These are phyloP conservation scores for Dysmachus trigonus DNA, from an alignment of 2,888 invertebrate species.

Conservation along the genomic window DNA sequence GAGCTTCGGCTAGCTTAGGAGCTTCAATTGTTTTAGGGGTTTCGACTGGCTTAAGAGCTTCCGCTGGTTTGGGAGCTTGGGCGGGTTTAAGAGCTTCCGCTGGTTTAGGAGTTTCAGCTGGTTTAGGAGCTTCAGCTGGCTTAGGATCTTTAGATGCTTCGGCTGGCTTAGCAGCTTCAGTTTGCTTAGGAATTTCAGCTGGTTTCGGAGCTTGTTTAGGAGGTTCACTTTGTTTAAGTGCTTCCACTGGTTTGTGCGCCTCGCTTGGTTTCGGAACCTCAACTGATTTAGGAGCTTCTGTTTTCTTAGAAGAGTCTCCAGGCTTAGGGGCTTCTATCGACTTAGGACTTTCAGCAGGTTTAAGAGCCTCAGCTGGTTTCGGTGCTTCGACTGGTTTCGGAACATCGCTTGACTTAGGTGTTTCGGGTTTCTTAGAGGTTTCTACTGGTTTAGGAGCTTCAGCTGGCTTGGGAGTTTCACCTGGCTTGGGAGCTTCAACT, in stretches of 20 bases:
- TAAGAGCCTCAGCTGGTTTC: not conserved
- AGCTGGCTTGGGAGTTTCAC: not conserved
- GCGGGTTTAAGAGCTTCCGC: conserved; percentile 72
- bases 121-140: not conserved
- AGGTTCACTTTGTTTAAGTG: conserved; percentile 82
- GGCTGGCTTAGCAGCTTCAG: conserved; percentile 72
- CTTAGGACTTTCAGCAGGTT: conserved; percentile 67
- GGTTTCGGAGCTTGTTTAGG: conserved; percentile 90
- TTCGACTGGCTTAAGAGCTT: conserved; percentile 73
- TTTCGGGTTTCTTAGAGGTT: conserved; percentile 37
- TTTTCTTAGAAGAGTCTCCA: too few species aligned
- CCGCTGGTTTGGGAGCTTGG: conserved; percentile 74
- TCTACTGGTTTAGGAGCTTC: not conserved
- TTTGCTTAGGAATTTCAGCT: conserved; percentile 64
- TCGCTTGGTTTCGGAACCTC: conserved; percentile 83
- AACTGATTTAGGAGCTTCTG: conserved; percentile 72
- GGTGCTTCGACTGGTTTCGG: not conserved
- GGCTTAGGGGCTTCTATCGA: conserved; percentile 74
- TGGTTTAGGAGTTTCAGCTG: conserved; percentile 69
- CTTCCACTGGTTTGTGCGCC: conserved; percentile 83
- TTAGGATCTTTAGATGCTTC: conserved; percentile 79
- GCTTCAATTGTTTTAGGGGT: conserved; percentile 77
- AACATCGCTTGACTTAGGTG: not conserved
- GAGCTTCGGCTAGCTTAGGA: conserved; percentile 86
- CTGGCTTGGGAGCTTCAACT: not conserved